These are phyloP conservation scores for Amblyraja radiata DNA, from an alignment of 2,797 vertebrate genomes.

Conservation along the genomic window DNA sequence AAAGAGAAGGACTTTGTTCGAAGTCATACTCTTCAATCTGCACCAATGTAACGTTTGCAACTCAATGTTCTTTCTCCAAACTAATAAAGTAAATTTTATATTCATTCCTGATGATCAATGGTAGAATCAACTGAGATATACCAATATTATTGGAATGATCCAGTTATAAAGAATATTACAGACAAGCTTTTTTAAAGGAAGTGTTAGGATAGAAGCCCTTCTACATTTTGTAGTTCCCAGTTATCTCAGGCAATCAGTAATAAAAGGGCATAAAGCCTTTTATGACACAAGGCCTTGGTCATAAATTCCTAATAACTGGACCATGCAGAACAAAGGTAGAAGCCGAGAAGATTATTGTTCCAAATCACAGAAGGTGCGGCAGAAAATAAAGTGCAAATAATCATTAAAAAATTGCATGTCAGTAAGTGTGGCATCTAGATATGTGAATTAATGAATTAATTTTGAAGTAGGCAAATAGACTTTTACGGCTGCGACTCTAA, in stretches of 20 bases:
- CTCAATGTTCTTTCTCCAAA: not conserved
- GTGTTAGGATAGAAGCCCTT: not conserved
- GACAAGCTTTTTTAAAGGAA: not conserved
- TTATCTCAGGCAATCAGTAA: not conserved
- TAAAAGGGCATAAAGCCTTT: no score
- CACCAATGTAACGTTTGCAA: not conserved
- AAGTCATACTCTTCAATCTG: not conserved
- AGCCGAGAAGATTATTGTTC: not conserved
- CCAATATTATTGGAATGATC: not conserved
- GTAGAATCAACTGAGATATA: not conserved
- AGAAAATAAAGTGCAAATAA: not conserved
- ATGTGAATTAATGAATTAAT: not conserved
- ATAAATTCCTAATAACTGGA: not conserved
- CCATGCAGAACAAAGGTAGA: not conserved
- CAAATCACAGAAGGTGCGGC: not conserved
- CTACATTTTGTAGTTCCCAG: not conserved
- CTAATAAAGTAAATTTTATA: not conserved
- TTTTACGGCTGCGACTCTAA: not conserved
- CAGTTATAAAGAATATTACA: not conserved
- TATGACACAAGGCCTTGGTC: not conserved
- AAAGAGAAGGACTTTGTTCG: no score
- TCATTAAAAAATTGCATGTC: not conserved
- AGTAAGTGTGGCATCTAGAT: not conserved
- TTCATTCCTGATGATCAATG: not conserved
- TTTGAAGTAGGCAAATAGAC: not conserved